Evolutionary conservation across 2,797 vertebrate species (phyloP), one percentile per base, ranked within the genome.

Genomic region (Pangasius djambal): DNA sequence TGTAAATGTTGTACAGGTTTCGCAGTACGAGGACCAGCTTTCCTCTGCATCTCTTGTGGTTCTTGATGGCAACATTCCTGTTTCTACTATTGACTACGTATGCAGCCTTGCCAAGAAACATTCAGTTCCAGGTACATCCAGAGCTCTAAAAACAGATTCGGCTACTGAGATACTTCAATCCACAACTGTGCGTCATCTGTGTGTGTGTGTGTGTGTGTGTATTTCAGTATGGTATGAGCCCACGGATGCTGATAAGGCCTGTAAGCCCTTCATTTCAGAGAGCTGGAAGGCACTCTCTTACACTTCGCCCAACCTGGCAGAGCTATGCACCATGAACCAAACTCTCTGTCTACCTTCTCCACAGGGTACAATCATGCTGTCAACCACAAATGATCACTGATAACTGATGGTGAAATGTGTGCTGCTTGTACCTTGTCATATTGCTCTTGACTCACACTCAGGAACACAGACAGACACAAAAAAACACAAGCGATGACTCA

Each of bases 161-260:
- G 22, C 67, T 50, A 65, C 52, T 86, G 12, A 65, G 28, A 57
- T 72, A 78, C n/a, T 61, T 86, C 7, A 61, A 57, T 70, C 34
- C 57, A 83, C 37, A 63, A 59, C 40, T 57, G n/a, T 90, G 63
- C 40, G 44, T 88, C 86, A 85, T 87, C 40, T 87, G 44, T n/a
- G 50, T 67, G 82, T 48, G 61, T 65, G n/a, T 84, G 28, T 84
- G 20, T 55, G 52, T 52, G 8, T 83, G 31, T 69, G 78, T 59
- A 12, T 83, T 88, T 89, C 94, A 99, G 98, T 99, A 92, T 98
- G 97, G 95, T 99, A 96, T 55, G 98, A 99, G 93, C 98, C 98
- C 0, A 98, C 98, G 0, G 96, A 98, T 93, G 92, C 94, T 90
- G 96, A 96, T 91, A 98, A 97, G 90, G 97, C 97, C 37, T 94